phyloP scores from a whole-genome alignment of 2,888 invertebrate species.

The Chironomus riparius region DNA sequence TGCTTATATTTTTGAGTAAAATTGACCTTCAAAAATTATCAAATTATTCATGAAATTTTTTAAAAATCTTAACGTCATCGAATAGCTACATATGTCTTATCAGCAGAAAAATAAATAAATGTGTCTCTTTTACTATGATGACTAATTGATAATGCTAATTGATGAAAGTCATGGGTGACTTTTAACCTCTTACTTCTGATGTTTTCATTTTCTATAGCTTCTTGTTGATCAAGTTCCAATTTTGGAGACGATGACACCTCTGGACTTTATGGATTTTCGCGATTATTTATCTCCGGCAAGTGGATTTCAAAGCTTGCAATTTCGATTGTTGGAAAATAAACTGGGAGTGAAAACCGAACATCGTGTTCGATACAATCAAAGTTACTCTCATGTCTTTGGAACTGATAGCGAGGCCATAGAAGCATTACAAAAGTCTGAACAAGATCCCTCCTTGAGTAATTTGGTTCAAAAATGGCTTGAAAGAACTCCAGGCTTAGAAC shows the following conservation, averaged over 20 bases:
- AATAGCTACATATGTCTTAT: too few species aligned
- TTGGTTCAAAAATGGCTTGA: constrained; percentile 90
- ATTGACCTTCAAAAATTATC: too few species aligned
- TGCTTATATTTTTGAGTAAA: too few species aligned
- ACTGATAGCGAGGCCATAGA: constrained; percentile 55
- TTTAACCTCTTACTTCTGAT: too few species aligned
- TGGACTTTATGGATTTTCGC: constrained; percentile 98
- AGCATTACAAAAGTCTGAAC: constrained; percentile 59
- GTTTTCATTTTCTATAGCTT: constrained; percentile 49
- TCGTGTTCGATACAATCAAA: constrained; percentile 88
- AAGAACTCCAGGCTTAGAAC: constrained; percentile 83
- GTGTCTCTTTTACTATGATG: too few species aligned
- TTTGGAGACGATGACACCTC: constrained; percentile 96
- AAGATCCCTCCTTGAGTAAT: constrained; percentile 73
- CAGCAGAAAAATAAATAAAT: too few species aligned
- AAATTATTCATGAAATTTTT: too few species aligned
- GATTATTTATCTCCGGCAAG: constrained; percentile 89
- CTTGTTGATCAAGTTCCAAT: constrained; percentile 96
- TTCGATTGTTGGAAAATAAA: constrained; percentile 93
- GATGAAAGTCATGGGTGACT: too few species aligned
- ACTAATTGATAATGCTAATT: too few species aligned
- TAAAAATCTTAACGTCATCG: too few species aligned
- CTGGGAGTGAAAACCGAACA: constrained; percentile 70
- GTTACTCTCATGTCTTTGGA: constrained; percentile 79
- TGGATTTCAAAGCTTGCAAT: constrained; percentile 96